Percentiles rank a stretch among this genome's conserved stretches.
Evolutionary conservation across 2,888 invertebrate genomes (phyloP).

Genomic region (Neoitamus cyanurus): DNA sequence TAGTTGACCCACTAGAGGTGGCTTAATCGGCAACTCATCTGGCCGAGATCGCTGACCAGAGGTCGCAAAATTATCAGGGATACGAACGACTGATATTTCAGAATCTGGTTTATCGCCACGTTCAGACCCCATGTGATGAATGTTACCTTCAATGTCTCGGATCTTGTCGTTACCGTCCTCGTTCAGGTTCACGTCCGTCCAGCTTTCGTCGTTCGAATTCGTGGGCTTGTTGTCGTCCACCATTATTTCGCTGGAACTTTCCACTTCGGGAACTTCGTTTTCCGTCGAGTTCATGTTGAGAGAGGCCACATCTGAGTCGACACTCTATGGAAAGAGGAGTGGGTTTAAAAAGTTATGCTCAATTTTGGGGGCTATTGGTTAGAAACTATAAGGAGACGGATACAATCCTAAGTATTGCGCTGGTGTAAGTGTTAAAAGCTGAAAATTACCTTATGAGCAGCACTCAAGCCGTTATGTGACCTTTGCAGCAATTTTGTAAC

Average conservation of each 20-base stretch:
- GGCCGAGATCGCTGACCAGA: constrained; percentile 70
- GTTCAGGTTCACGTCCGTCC: constrained; percentile 93
- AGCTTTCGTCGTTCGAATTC: constrained; percentile 83
- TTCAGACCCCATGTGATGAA: constrained; percentile 66
- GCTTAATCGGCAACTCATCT: constrained; percentile 78
- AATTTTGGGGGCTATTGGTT: background rate
- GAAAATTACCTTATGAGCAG: constrained; percentile 32
- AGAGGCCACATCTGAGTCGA: constrained; percentile 84
- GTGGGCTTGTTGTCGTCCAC: constrained; percentile 78
- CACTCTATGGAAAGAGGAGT: constrained; percentile 73
- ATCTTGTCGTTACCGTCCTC: constrained; percentile 73
- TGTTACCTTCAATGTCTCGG: constrained; percentile 76
- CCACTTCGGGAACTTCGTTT: constrained; percentile 77
- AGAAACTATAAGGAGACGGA: background rate
- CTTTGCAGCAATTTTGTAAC: constrained; percentile 21
- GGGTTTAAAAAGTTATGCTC: background rate
- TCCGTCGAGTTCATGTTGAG: constrained; percentile 79
- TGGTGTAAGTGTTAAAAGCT: constrained; percentile 30
- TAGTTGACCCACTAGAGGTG: constrained; percentile 72
- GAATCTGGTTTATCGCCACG: constrained; percentile 77
- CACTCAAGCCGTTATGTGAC: constrained; percentile 39
- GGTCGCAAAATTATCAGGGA: constrained; percentile 69
- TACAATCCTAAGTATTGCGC: background rate
- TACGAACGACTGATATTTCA: constrained; percentile 79
- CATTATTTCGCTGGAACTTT: constrained; percentile 76